Percentiles rank a stretch among this genome's conserved stretches.
phyloP scores from a whole-genome alignment of 2,113 vertebrate species.

The Epinephelus moara region DNA sequence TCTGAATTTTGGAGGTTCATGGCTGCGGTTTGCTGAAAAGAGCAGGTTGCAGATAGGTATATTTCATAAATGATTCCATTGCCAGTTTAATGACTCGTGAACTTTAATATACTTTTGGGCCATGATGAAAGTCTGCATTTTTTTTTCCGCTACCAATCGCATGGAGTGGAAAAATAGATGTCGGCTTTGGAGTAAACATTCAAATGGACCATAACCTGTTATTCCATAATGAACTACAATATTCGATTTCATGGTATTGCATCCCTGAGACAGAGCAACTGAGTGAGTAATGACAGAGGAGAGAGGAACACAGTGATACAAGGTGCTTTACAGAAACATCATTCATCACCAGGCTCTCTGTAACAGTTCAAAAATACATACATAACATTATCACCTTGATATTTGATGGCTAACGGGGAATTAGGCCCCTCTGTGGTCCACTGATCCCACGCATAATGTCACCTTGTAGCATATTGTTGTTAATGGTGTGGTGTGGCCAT shows the following conservation, averaged over 20 bases:
- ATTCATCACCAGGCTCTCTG: too few relatives aligned
- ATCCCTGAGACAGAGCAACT: neutral
- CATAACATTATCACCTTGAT: too few relatives aligned
- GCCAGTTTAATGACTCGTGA: slow-evolving; percentile 15
- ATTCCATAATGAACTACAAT: slow-evolving; percentile 6
- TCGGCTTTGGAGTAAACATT: neutral
- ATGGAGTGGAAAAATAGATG: neutral
- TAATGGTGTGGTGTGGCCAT: neutral
- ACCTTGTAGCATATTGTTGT: too few relatives aligned
- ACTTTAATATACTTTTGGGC: neutral
- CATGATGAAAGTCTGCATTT: slow-evolving; percentile 4
- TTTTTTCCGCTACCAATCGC: neutral
- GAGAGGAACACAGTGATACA: neutral
- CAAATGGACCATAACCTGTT: slow-evolving; percentile 9
- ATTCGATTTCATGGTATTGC: slow-evolving; percentile 4
- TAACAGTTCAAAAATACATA: too few relatives aligned
- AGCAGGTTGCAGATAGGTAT: neutral
- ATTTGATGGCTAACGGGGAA: too few relatives aligned
- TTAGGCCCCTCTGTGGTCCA: too few relatives aligned
- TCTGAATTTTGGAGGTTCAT: neutral
- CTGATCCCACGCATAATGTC: too few relatives aligned
- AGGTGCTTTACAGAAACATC: too few relatives aligned
- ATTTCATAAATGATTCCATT: neutral
- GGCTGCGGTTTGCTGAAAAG: neutral
- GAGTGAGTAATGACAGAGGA: neutral